phyloP scores from a whole-genome alignment of 2,797 vertebrate species.

The Cyclopterus lumpus region DNA sequence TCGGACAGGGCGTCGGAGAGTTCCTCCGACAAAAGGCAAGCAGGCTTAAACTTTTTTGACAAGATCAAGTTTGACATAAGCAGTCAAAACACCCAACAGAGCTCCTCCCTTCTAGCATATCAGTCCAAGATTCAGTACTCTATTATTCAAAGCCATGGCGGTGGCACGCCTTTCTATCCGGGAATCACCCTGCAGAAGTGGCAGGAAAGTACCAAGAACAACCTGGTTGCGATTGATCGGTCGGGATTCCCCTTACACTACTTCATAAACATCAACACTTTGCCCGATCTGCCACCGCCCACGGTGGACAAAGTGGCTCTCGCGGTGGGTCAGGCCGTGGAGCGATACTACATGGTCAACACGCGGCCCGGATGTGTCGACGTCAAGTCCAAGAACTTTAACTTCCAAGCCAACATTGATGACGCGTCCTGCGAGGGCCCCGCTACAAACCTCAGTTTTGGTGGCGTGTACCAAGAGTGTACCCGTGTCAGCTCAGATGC shows the following conservation, averaged over 20 bases:
- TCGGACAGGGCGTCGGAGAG: slow-evolving; percentile 66
- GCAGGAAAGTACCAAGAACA: slow-evolving; percentile 89
- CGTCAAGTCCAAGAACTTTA: slow-evolving; percentile 86
- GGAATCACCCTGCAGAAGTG: slow-evolving; percentile 92
- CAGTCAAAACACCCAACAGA: slow-evolving; percentile 39
- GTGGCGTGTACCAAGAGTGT: slow-evolving; percentile 89
- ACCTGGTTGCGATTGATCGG: slow-evolving; percentile 90
- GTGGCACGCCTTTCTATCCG: slow-evolving; percentile 87
- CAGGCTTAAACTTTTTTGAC: slow-evolving; percentile 84
- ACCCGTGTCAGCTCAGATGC: slow-evolving; percentile 50
- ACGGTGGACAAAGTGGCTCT: slow-evolving; percentile 82
- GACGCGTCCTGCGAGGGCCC: slow-evolving; percentile 87
- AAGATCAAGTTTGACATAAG: slow-evolving; percentile 75
- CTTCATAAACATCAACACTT: slow-evolving; percentile 81
- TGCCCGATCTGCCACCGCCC: slow-evolving; percentile 87
- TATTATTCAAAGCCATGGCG: slow-evolving; percentile 84
- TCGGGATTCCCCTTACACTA: slow-evolving; percentile 86
- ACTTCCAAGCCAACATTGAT: slow-evolving; percentile 90
- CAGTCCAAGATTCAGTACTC: slow-evolving; percentile 87
- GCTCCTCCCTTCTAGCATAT: slow-evolving; percentile 77
- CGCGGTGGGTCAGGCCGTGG: slow-evolving; percentile 80
- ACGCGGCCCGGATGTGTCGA: slow-evolving; percentile 87
- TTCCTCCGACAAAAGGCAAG: slow-evolving; percentile 74
- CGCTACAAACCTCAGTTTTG: slow-evolving; percentile 89
- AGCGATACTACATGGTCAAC: slow-evolving; percentile 88